phyloP scores from a whole-genome alignment of 2,113 vertebrate genomes.

The Pluvianellus socialis region DNA sequence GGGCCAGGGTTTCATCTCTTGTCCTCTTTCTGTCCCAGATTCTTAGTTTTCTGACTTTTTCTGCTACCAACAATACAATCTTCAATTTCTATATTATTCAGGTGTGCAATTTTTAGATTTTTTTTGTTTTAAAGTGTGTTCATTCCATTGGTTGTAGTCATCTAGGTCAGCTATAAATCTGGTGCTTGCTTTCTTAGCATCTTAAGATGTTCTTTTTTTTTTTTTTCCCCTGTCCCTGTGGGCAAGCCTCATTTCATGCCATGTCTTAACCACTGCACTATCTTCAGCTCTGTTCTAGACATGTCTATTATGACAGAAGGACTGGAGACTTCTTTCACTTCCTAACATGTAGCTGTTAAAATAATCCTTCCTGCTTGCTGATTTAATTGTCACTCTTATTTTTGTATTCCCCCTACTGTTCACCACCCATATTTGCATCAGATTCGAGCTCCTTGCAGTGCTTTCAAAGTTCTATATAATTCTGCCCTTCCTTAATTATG shows the following conservation, averaged over 20 bases:
- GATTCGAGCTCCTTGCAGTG: conserved; percentile 40
- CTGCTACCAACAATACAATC: neutral
- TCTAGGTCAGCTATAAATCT: conserved; percentile 11
- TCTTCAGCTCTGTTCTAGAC: conserved; percentile 29
- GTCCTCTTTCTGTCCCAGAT: neutral
- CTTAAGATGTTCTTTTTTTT: neutral
- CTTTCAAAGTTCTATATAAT: conserved; percentile 45
- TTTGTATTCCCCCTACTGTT: conserved; percentile 62
- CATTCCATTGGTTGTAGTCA: neutral
- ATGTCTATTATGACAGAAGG: conserved; percentile 55
- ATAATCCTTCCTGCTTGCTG: conserved; percentile 59
- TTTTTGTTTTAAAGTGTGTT: neutral
- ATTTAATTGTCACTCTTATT: conserved; percentile 66
- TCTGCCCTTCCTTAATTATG: conserved; percentile 55
- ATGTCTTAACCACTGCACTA: neutral
- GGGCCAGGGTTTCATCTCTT: neutral
- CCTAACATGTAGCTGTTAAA: conserved; percentile 47
- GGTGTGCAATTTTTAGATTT: neutral
- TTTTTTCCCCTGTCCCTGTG: neutral
- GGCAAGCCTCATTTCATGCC: neutral
- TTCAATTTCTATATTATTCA: neutral
- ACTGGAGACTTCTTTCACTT: conserved; percentile 41
- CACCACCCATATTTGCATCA: conserved; percentile 48
- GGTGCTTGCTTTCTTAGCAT: neutral
- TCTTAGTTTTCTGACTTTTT: neutral